Evolutionary conservation across 1,140 invertebrate genomes (phyloP).

Genomic region (Zaprionus nigranus): DNA sequence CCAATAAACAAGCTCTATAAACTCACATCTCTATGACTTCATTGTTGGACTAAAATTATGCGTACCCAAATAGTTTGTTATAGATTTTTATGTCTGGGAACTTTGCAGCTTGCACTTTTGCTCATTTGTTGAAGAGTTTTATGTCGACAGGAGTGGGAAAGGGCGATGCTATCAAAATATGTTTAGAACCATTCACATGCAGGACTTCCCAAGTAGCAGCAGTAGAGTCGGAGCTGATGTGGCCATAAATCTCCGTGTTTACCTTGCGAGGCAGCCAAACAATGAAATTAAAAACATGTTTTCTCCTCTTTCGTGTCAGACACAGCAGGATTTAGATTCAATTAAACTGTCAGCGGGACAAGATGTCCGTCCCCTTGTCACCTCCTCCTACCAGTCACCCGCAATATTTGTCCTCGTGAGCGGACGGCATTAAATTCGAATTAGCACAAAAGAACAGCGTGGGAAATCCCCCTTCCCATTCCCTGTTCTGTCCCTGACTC

Average conservation of each 20-base stretch:
- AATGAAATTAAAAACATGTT: conserved; percentile 57
- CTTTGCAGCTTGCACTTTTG: conserved; percentile 55
- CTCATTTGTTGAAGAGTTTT: conserved; percentile 53
- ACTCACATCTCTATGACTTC: conserved; percentile 30
- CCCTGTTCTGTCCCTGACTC: neutral
- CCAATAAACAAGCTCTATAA: conserved; percentile 28
- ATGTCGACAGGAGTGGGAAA: conserved; percentile 8
- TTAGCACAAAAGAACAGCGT: conserved; percentile 37
- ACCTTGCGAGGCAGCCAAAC: conserved; percentile 37
- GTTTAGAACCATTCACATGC: conserved; percentile 8
- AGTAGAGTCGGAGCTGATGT: neutral
- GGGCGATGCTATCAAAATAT: conserved; percentile 9
- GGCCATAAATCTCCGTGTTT: conserved; percentile 46
- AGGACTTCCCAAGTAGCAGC: neutral
- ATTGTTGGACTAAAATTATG: conserved; percentile 43
- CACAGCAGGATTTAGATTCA: conserved; percentile 53
- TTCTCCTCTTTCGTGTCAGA: conserved; percentile 38
- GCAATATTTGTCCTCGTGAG: conserved; percentile 48
- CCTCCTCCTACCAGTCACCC: conserved; percentile 9
- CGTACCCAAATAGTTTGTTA: conserved; percentile 40
- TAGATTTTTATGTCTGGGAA: conserved; percentile 56
- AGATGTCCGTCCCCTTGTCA: conserved; percentile 8
- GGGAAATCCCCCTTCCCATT: neutral
- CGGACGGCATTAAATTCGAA: conserved; percentile 51
- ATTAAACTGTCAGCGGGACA: conserved; percentile 57